These are phyloP conservation scores for Drosophila ironensis DNA, from an alignment of 1,140 invertebrate genomes.

Conservation along the genomic window DNA sequence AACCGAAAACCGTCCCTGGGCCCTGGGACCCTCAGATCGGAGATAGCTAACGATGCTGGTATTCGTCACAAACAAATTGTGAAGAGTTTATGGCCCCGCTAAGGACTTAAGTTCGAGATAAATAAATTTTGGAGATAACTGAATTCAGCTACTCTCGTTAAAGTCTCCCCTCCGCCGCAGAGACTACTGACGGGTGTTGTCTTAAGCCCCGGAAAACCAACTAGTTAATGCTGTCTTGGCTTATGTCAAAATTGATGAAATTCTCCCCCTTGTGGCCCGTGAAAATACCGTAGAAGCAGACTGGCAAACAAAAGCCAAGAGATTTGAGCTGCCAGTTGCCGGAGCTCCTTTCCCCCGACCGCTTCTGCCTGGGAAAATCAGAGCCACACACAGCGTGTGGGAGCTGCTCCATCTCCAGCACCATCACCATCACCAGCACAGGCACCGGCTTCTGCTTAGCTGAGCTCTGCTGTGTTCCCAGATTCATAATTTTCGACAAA, in stretches of 20 bases:
- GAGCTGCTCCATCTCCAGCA: constrained; percentile 38
- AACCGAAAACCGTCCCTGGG: no score
- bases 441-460: no score
- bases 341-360: constrained; percentile 6
- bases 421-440: neutral
- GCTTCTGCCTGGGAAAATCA: neutral
- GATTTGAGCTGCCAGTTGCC: constrained; percentile 31
- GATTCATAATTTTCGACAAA: constrained; percentile 79
- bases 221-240: constrained; percentile 44
- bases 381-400: constrained; percentile 69
- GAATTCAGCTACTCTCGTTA: neutral
- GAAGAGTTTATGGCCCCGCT: constrained; percentile 20
- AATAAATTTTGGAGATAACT: constrained; percentile 3
- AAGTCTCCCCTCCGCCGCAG: neutral
- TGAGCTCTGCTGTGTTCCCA: constrained; percentile 50
- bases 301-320: constrained; percentile 23
- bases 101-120: constrained; percentile 3
- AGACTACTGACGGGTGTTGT: neutral
- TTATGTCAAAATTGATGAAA: constrained; percentile 43
- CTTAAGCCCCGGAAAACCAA: constrained; percentile 17
- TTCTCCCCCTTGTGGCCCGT: neutral
- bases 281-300: neutral
- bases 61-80: constrained; percentile 3
- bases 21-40: constrained; percentile 41
- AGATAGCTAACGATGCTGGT: constrained; percentile 6